phyloP scores from a whole-genome alignment of 2,113 vertebrate genomes.

The Azemiops feae region DNA sequence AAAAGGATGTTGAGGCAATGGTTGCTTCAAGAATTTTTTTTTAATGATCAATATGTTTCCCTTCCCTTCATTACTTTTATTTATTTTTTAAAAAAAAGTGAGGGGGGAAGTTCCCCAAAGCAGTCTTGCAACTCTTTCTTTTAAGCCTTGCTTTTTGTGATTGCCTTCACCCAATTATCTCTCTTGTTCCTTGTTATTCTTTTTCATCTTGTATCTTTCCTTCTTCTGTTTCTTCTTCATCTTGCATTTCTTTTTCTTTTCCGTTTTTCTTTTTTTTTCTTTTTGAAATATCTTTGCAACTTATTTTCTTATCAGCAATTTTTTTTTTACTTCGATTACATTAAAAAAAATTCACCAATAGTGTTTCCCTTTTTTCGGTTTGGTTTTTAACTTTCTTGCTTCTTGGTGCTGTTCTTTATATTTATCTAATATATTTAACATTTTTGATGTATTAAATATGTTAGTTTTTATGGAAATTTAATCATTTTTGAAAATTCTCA shows the following conservation, averaged over 20 bases:
- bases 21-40: conserved; percentile 15
- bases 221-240: conserved; percentile 51
- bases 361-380: conserved; percentile 55
- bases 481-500: conserved; percentile 43
- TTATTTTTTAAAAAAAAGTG: conserved; percentile 6
- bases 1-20: conserved; percentile 16
- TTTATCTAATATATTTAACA: conserved; percentile 65
- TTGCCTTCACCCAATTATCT: conserved; percentile 43
- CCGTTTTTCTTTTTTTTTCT: conserved; percentile 54
- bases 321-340: conserved; percentile 53
- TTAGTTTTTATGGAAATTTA: conserved; percentile 31
- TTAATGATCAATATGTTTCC: conserved; percentile 17
- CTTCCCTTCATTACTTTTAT: conserved; percentile 35
- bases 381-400: conserved; percentile 65
- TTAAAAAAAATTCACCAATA: conserved; percentile 35
- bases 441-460: conserved; percentile 54
- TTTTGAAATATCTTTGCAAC: conserved; percentile 58
- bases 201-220: conserved; percentile 58
- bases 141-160: conserved; percentile 68
- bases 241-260: conserved; percentile 47
- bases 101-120: conserved; percentile 23
- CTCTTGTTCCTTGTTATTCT: conserved; percentile 61
- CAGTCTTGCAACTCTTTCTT: conserved; percentile 56
- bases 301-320: conserved; percentile 49
- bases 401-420: conserved; percentile 58